A percentile compares a stretch with the other conserved stretches of the same genome.
phyloP scores from a whole-genome alignment of 2,888 invertebrate genomes.

The Liopterus haemorrhoidalis region DNA sequence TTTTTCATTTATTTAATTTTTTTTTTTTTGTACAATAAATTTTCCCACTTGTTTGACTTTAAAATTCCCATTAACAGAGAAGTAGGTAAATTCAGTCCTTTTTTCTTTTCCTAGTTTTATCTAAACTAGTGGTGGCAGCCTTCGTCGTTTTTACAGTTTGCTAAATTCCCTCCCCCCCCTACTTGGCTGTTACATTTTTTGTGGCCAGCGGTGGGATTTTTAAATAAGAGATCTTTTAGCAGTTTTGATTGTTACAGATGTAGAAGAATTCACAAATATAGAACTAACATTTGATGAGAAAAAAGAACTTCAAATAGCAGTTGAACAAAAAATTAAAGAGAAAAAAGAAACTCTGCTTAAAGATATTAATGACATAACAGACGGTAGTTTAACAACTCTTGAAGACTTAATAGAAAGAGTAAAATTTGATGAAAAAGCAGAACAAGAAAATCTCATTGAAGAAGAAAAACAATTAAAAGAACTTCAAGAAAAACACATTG shows the following conservation, averaged over 20 bases:
- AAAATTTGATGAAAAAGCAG: conserved; percentile 32
- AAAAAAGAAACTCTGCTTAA: conserved; percentile 37
- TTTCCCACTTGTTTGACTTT: too few species aligned
- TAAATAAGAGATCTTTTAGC: not conserved
- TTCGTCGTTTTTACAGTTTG: too few species aligned
- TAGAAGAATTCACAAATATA: conserved; percentile 35
- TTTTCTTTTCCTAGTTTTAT: too few species aligned
- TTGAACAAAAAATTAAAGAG: conserved; percentile 38
- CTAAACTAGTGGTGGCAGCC: too few species aligned
- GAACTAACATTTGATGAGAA: conserved; percentile 42
- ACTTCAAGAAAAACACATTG: conserved; percentile 40
- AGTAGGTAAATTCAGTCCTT: too few species aligned
- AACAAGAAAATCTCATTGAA: conserved; percentile 35
- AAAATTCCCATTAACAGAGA: too few species aligned
- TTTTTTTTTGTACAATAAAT: too few species aligned
- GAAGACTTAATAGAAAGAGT: conserved; percentile 34
- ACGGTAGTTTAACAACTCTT: conserved; percentile 33
- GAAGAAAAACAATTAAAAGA: conserved; percentile 42
- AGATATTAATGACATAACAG: conserved; percentile 25
- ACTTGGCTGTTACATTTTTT: too few species aligned
- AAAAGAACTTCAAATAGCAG: conserved; percentile 35
- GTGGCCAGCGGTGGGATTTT: not conserved
- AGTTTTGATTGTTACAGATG: conserved; percentile 24
- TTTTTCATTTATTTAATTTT: too few species aligned
- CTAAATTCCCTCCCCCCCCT: too few species aligned